Evolutionary conservation across 1,140 invertebrate genomes (phyloP).

Genomic region (Heliconius melpomene): DNA sequence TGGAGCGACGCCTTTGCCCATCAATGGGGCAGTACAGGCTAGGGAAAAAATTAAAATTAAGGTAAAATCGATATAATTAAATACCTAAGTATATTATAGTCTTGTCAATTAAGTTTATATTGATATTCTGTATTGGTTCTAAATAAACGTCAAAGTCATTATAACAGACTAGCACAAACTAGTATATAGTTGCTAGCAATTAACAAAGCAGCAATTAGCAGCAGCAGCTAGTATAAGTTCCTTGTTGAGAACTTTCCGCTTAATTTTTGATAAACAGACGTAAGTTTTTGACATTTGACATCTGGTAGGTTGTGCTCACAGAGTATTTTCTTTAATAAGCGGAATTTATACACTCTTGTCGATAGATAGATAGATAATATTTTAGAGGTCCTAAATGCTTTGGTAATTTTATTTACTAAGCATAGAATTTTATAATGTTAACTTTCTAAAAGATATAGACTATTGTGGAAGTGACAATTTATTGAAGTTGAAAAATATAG

Average conservation of each 20-base stretch:
- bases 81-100: not conserved
- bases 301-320: not conserved
- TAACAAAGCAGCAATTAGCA: too few species aligned
- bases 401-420: too few species aligned
- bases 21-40: too few species aligned
- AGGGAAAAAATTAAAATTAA: not conserved
- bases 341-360: not conserved
- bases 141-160: conserved; percentile 11
- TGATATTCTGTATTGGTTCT: not conserved
- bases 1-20: too few species aligned
- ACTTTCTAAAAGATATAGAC: too few species aligned
- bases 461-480: too few species aligned
- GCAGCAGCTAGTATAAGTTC: too few species aligned
- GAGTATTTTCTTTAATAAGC: not conserved
- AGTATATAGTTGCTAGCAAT: too few species aligned
- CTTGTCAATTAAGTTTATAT: not conserved
- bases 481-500: too few species aligned
- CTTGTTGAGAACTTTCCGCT: not conserved
- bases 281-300: not conserved
- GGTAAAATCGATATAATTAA: not conserved
- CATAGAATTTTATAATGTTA: too few species aligned
- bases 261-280: not conserved
- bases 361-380: too few species aligned
- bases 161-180: not conserved
- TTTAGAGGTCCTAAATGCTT: too few species aligned